Evolutionary conservation across 2,797 vertebrate genomes (phyloP).

Genomic region (Paguma larvata): DNA sequence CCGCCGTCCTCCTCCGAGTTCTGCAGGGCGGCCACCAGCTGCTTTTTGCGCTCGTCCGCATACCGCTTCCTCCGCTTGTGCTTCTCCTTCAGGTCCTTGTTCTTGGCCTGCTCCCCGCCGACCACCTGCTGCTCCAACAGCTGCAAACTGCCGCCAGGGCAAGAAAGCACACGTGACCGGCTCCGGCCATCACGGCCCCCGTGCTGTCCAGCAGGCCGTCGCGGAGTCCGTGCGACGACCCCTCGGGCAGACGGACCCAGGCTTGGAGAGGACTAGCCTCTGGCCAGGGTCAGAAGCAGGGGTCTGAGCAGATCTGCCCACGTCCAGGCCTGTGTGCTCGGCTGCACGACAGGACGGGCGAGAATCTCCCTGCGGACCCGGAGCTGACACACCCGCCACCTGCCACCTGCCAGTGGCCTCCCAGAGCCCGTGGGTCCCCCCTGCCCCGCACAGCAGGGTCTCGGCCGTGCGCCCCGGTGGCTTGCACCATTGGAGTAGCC

Average conservation of each 20-base stretch:
- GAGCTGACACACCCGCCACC: background rate
- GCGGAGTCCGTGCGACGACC: background rate
- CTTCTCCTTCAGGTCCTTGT: conserved; percentile 93
- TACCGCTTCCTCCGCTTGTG: conserved; percentile 89
- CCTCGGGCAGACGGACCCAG: background rate
- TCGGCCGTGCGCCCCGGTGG: accelerated
- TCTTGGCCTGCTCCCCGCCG: conserved; percentile 93
- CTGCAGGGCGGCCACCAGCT: conserved; percentile 91
- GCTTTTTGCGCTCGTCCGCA: conserved; percentile 91
- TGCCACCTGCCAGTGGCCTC: background rate
- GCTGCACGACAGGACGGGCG: too few relatives aligned
- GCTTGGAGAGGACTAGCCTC: background rate
- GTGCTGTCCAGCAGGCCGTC: background rate
- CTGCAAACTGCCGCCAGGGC: conserved; percentile 89
- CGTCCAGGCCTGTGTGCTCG: background rate
- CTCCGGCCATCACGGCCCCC: background rate
- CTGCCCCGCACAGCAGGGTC: background rate
- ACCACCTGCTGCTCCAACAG: conserved; percentile 94
- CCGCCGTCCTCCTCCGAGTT: conserved; percentile 90
- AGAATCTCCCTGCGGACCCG: background rate
- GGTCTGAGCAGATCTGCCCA: background rate
- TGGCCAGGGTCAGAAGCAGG: background rate
- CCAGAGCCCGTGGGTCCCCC: accelerated
- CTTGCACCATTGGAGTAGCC: accelerated
- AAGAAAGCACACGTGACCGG: accelerated